Percentiles rank a stretch among this genome's conserved stretches.
Conservation (phyloP, 2,888 invertebrate species). For the Stictocephala bisonia region DNA sequence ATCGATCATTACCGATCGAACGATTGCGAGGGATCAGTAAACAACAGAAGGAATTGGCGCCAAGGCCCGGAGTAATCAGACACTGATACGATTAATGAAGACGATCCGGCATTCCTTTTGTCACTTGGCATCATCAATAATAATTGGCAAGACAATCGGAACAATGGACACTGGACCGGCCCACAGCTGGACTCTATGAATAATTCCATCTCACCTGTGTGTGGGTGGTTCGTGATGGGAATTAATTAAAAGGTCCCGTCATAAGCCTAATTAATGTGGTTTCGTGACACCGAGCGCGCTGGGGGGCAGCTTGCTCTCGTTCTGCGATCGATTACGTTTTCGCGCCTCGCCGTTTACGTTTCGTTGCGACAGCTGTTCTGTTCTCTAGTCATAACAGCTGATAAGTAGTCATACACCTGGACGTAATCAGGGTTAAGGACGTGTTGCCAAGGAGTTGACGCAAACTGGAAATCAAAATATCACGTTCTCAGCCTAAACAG, state of each 20-base stretch:
- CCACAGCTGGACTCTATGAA: slow-evolving; percentile 44
- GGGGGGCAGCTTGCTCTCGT: slow-evolving; percentile 38
- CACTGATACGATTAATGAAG: slow-evolving; percentile 41
- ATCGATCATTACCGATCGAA: slow-evolving; percentile 29
- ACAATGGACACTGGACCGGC: slow-evolving; percentile 41
- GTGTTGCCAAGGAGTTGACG: no score
- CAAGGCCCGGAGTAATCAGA: slow-evolving; percentile 33
- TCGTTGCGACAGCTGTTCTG: no score
- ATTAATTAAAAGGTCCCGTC: slow-evolving; percentile 45
- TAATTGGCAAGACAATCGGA: slow-evolving; percentile 43
- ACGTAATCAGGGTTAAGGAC: no score
- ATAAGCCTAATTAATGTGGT: slow-evolving; percentile 45
- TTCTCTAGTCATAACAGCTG: no score
- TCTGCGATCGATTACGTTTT: no score
- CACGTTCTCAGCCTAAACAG: no score
- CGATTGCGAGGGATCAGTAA: slow-evolving; percentile 26
- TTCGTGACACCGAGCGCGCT: slow-evolving; percentile 39
- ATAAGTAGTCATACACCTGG: no score
- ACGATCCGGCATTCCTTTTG: slow-evolving; percentile 39
- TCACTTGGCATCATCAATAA: slow-evolving; percentile 43
- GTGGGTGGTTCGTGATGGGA: slow-evolving; percentile 43
- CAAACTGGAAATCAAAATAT: no score
- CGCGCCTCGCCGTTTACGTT: no score
- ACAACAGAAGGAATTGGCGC: slow-evolving; percentile 31
- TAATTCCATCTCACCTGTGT: slow-evolving; percentile 27